Evolutionary conservation across 2,888 invertebrate genomes (phyloP), one percentile per base, ranked within the genome.

Genomic region (Amphipyra berbera): DNA sequence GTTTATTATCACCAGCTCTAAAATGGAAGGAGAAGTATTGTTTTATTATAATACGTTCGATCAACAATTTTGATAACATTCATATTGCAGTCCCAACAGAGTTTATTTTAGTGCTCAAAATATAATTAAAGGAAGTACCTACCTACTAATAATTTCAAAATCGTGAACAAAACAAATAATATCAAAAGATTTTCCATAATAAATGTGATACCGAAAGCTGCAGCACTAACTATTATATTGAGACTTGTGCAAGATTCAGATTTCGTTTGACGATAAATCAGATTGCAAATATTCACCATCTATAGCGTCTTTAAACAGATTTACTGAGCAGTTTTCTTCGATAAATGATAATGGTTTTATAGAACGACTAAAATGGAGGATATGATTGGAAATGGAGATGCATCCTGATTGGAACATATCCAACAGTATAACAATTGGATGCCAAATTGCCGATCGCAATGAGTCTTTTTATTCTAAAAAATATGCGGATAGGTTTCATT

Each of bases 401-500:
- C 69, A 57, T 41, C 37, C 63, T 75, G 55, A 75, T 75, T 73
- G 73, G 75, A 70, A 53, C 40, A 44, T 37, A 41, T 75, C 73
- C 73, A 73, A 65, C 61, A 65, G 53, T 65, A 55, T 70, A 38
- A 59, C 64, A 59, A 61, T 65, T 49, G 54, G 42, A 54, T 53
- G 73, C 75, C 71, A 65, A 75, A 75, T 61, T 56, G 61, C 55
- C 56, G 56, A 73, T 56, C 61, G 52, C 61, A 42, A 35, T 55
- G 15, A 58, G 50, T 58, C n/a, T 52, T 68, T 68, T 55, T 68
- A 46, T 58, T 58, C 30, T 12, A 37, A 13, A 21, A 37, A 58
- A 5, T 33, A 66, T 44, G 33, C 7, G 30, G 27, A 21, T 55
- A 42, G 41, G 38, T n/a, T n/a, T 58, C 33, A n/a, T 40, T 27